phyloP scores from a whole-genome alignment of 1,140 invertebrate genomes.

The Asobara japonica region DNA sequence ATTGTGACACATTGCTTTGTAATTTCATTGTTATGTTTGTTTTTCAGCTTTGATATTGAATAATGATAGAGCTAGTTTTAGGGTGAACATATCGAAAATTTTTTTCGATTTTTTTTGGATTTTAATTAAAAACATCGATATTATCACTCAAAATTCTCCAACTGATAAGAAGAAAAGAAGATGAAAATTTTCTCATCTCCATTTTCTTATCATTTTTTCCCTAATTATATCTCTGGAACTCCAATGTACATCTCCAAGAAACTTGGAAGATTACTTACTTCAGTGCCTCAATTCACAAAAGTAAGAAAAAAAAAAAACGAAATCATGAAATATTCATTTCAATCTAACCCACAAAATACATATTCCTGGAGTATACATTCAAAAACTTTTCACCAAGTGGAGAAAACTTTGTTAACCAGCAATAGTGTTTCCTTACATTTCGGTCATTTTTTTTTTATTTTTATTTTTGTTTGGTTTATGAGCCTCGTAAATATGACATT shows the following conservation, averaged over 20 bases:
- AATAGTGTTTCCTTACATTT: not conserved
- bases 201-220: not conserved
- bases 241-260: not conserved
- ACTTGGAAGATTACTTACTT: slow-evolving; percentile 5
- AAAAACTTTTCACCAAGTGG: slow-evolving; percentile 12
- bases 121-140: not conserved
- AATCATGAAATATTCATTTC: slow-evolving; percentile 17
- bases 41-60: not conserved
- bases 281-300: not conserved
- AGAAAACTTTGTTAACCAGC: slow-evolving; percentile 3
- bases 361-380: not conserved
- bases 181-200: not conserved
- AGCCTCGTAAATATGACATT: slow-evolving; percentile 17
- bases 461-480: too few relatives aligned
- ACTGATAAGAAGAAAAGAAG: not conserved
- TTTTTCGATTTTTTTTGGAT: not conserved
- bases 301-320: not conserved
- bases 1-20: slow-evolving; percentile 44
- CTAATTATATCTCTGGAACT: not conserved
- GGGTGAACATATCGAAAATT: not conserved
- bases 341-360: slow-evolving; percentile 14
- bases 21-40: slow-evolving; percentile 32
- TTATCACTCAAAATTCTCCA: not conserved
- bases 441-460: not conserved
- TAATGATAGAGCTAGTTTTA: not conserved